phyloP scores from a whole-genome alignment of 2,113 vertebrate species.

The Turdus rufiventris region DNA sequence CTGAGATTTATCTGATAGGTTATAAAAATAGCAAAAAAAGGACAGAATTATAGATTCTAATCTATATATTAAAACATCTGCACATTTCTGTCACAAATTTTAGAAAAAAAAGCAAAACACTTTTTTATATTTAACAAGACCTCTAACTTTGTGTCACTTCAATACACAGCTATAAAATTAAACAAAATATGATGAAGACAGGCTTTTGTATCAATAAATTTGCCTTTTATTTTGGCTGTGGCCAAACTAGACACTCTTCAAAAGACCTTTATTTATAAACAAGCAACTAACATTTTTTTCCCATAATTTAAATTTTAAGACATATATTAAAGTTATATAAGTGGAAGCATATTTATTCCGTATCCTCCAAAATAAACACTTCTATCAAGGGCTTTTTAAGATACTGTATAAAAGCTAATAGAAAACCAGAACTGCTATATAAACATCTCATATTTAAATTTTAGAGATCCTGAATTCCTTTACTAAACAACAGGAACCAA shows the following conservation, averaged over 20 bases:
- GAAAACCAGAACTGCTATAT: conserved; percentile 72
- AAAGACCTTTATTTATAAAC: conserved; percentile 65
- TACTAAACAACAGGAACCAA: conserved; percentile 54
- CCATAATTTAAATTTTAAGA: conserved; percentile 68
- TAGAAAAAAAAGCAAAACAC: conserved; percentile 39
- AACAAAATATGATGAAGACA: conserved; percentile 58
- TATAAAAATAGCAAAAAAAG: conserved; percentile 46
- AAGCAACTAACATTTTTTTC: conserved; percentile 50
- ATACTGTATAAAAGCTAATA: conserved; percentile 75
- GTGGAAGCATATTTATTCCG: conserved; percentile 66
- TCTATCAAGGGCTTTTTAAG: conserved; percentile 65
- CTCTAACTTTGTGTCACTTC: conserved; percentile 46
- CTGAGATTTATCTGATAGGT: conserved; percentile 35
- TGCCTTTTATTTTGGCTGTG: conserved; percentile 61
- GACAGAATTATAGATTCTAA: conserved; percentile 49
- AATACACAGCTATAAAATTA: conserved; percentile 45
- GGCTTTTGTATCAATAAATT: conserved; percentile 46
- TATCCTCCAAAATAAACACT: conserved; percentile 78
- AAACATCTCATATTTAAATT: conserved; percentile 75
- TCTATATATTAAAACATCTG: conserved; percentile 77
- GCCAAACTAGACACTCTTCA: conserved; percentile 66
- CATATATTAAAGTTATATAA: conserved; percentile 73
- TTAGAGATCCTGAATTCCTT: conserved; percentile 65
- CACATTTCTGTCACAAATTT: conserved; percentile 67
- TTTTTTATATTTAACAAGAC: conserved; percentile 65